Percentiles rank a stretch among this genome's conserved stretches.
Conservation (phyloP, 2,113 vertebrate genomes). For the Aspiorhynchus laticeps region DNA sequence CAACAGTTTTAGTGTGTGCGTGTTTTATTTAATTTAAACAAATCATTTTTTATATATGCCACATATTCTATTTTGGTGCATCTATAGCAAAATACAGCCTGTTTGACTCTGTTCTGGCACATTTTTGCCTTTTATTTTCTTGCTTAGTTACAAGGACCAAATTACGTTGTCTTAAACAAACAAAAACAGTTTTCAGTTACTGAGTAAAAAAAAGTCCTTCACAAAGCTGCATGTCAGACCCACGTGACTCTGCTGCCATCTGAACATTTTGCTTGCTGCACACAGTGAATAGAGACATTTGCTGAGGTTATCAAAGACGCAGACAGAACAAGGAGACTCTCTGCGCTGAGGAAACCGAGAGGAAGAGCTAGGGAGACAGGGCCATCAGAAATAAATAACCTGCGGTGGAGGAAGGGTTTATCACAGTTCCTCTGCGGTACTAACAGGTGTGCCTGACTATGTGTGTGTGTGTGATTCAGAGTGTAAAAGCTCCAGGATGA, state of each 20-base stretch:
- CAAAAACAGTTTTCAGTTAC: not conserved
- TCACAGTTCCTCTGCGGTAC: slow-evolving; percentile 32
- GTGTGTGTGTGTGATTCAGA: not conserved
- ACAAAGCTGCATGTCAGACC: not conserved
- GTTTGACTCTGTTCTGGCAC: not conserved
- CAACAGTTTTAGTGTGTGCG: too few relatives aligned
- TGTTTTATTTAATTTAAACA: too few relatives aligned
- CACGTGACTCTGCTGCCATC: slow-evolving; percentile 20
- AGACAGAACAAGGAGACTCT: slow-evolving; percentile 13
- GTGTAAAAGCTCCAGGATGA: slow-evolving; percentile 45
- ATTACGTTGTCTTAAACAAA: not conserved
- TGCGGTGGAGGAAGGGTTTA: slow-evolving; percentile 7
- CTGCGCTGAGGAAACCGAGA: not conserved
- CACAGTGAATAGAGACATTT: slow-evolving; percentile 25
- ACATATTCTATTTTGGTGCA: not conserved
- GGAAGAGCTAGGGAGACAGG: not conserved
- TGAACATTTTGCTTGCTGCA: slow-evolving; percentile 11
- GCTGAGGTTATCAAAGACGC: slow-evolving; percentile 29
- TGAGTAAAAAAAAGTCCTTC: not conserved
- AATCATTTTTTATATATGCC: not conserved
- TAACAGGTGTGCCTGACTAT: slow-evolving; percentile 38
- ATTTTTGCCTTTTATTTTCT: not conserved
- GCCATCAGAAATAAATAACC: slow-evolving; percentile 24
- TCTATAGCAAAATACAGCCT: not conserved
- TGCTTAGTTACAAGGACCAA: not conserved